These are phyloP conservation scores for Cyaniris semiargus DNA, from an alignment of 2,888 invertebrate species.

Conservation along the genomic window DNA sequence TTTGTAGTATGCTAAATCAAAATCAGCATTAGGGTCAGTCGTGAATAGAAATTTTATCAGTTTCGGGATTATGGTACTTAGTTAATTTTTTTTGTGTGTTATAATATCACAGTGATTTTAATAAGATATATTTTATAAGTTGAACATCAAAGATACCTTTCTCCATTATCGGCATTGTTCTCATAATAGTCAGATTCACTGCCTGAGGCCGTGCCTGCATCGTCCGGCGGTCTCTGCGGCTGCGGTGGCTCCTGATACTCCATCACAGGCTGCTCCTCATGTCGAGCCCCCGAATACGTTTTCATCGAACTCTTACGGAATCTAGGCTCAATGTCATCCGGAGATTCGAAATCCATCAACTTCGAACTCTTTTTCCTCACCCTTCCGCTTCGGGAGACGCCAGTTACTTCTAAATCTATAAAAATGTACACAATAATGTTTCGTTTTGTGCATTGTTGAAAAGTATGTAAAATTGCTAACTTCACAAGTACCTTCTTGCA, in stretches of 20 bases:
- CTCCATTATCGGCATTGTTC: conserved; percentile 67
- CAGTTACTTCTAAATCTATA: conserved; percentile 89
- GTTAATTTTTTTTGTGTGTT: too few relatives aligned
- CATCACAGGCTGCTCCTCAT: conserved; percentile 53
- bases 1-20: too few relatives aligned
- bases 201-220: conserved; percentile 63
- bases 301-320: conserved; percentile 69
- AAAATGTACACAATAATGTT: background rate
- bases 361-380: conserved; percentile 97
- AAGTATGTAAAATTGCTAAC: background rate
- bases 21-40: too few relatives aligned
- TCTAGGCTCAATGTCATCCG: conserved; percentile 89
- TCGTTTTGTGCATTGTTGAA: background rate
- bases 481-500: conserved; percentile 8
- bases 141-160: conserved; percentile 53
- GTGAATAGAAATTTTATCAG: too few relatives aligned
- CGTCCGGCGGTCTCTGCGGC: conserved; percentile 53
- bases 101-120: too few relatives aligned
- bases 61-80: too few relatives aligned
- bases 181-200: conserved; percentile 75
- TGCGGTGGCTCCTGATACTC: conserved; percentile 55
- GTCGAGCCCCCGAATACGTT: conserved; percentile 52
- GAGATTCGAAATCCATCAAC: conserved; percentile 94
- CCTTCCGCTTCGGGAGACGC: conserved; percentile 92
- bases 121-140: too few relatives aligned